Percentiles rank a stretch among this genome's conserved stretches.
These are phyloP conservation scores for Ostrea edulis DNA, from an alignment of 1,140 invertebrate species.

Conservation along the genomic window DNA sequence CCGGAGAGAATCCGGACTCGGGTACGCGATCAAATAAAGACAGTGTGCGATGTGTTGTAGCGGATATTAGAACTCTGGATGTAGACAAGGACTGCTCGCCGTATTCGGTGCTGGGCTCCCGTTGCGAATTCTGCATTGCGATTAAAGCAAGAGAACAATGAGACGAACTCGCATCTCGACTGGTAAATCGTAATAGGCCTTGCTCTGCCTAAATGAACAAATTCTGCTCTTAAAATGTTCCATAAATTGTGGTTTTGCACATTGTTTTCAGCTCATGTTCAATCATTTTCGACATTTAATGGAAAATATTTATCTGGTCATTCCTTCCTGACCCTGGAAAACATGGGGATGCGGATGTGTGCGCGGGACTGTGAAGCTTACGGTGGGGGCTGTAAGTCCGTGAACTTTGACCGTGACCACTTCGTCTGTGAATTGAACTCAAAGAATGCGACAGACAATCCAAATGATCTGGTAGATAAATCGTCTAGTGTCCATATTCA, in stretches of 20 bases:
- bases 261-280: not conserved
- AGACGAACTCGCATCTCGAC: no score
- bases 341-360: conserved; percentile 6
- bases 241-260: not conserved
- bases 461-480: not conserved
- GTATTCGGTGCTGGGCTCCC: no score
- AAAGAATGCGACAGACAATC: not conserved
- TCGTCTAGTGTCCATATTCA: not conserved
- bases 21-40: no score
- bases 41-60: no score
- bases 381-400: not conserved
- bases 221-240: not conserved
- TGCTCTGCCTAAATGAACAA: not conserved
- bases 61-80: no score
- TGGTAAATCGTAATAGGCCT: no score
- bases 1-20: no score
- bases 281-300: not conserved
- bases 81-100: no score
- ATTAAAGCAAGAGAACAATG: no score
- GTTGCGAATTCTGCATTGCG: no score
- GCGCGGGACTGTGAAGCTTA: not conserved
- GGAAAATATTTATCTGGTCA: not conserved
- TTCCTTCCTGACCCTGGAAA: not conserved
- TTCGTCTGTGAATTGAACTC: not conserved
- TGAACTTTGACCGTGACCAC: not conserved